phyloP scores from a whole-genome alignment of 1,140 invertebrate species.

The Tetragnatha versicolor region DNA sequence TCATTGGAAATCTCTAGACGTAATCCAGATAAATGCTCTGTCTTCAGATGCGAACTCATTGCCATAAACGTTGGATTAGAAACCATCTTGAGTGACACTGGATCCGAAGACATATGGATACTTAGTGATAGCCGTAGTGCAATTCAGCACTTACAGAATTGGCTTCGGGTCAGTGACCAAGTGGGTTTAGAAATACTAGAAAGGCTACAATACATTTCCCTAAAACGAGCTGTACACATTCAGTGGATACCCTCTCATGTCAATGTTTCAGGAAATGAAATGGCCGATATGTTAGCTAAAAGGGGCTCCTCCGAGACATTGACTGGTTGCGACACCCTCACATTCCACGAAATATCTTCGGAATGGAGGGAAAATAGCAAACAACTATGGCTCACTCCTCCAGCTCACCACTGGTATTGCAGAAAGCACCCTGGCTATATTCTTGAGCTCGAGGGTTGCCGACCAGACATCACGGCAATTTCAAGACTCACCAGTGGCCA shows the following conservation, averaged over 20 bases:
- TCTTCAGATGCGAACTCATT: background rate
- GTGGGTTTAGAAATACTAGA: background rate
- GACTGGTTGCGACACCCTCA: background rate
- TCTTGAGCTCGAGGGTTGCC: background rate
- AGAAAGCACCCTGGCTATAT: background rate
- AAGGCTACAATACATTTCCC: background rate
- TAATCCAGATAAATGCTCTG: background rate
- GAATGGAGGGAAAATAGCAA: background rate
- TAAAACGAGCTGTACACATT: background rate
- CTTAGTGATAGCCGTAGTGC: conserved; percentile 2
- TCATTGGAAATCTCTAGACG: background rate
- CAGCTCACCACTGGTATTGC: background rate
- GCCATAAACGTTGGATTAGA: background rate
- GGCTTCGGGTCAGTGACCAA: background rate
- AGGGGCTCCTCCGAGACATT: background rate
- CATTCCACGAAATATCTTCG: background rate
- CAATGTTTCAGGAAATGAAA: conserved; percentile 6
- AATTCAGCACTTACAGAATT: conserved; percentile 1
- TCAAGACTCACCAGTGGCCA: conserved; percentile 1
- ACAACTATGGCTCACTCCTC: background rate
- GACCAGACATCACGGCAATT: background rate
- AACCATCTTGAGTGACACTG: background rate
- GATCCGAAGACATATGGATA: background rate
- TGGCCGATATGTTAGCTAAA: conserved; percentile 5
- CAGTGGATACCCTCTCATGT: conserved; percentile 9